Conservation (phyloP, 2,888 invertebrate genomes). For the Epirrhoe tristata region DNA sequence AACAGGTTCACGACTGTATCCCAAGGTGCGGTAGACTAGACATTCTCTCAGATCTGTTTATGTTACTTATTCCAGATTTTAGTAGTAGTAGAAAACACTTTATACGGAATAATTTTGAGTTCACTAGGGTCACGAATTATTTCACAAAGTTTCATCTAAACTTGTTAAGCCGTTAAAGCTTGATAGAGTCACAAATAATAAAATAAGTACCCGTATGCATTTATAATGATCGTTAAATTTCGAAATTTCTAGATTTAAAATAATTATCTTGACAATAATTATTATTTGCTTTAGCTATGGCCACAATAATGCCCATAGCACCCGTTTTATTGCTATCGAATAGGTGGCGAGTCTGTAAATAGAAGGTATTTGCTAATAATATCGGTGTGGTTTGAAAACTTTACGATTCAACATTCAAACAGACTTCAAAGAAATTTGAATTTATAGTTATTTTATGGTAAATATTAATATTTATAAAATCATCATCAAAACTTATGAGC, state of each 20-base stretch:
- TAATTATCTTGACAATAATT: slow-evolving; percentile 1
- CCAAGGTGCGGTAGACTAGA: too few relatives aligned
- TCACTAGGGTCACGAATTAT: background rate
- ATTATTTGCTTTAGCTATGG: background rate
- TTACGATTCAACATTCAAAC: background rate
- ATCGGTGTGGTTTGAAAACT: background rate
- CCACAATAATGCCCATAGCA: background rate
- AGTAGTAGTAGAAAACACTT: too few relatives aligned
- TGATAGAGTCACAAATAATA: background rate
- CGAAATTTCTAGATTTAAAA: background rate
- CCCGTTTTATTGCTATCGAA: background rate
- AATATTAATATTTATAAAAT: background rate
- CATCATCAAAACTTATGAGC: too few relatives aligned
- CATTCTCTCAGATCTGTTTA: too few relatives aligned
- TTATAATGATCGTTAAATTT: background rate
- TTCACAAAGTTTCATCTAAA: slow-evolving; percentile 1
- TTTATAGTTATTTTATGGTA: background rate
- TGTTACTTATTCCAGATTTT: too few relatives aligned
- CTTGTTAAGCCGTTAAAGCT: background rate
- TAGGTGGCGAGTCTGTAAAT: background rate
- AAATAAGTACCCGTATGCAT: background rate
- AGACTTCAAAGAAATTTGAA: background rate
- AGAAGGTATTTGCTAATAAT: background rate
- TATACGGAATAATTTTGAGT: background rate
- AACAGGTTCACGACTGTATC: too few relatives aligned